Evolutionary conservation across 2,113 vertebrate genomes (phyloP).

Genomic region (Melanerpes formicivorus): DNA sequence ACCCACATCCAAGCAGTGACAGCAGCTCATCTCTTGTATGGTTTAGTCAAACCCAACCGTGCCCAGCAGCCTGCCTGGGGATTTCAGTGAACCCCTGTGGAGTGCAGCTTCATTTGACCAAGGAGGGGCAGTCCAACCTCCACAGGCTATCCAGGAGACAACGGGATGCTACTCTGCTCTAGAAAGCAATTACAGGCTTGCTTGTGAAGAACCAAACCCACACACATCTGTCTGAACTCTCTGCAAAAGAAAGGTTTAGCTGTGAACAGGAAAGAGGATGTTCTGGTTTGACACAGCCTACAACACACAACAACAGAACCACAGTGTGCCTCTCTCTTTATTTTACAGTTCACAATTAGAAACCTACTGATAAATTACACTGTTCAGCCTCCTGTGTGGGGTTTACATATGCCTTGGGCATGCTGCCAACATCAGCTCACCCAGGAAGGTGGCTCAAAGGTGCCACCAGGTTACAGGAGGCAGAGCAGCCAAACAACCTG

Average conservation of each 20-base stretch:
- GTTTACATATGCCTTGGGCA: neutral
- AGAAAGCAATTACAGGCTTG: neutral
- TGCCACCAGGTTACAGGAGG: neutral
- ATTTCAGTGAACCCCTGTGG: neutral
- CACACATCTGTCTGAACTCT: neutral
- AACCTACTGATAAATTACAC: slow-evolving; percentile 30
- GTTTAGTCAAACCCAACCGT: neutral
- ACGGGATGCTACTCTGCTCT: neutral
- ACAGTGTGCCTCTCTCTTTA: slow-evolving; percentile 53
- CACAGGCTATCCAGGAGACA: neutral
- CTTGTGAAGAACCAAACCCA: neutral
- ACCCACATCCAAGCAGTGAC: neutral
- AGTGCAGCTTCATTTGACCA: neutral
- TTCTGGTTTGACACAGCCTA: neutral
- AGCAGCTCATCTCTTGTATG: neutral
- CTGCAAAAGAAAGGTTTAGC: neutral
- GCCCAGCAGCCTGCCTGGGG: neutral
- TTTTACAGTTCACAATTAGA: slow-evolving; percentile 60
- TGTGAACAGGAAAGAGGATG: neutral
- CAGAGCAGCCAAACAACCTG: neutral
- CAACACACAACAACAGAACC: neutral
- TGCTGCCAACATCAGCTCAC: neutral
- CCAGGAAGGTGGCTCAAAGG: neutral
- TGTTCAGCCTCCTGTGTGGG: neutral
- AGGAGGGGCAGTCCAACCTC: fast-evolving